Evolutionary conservation across 2,888 invertebrate genomes (phyloP), one percentile per base, ranked within the genome.

Genomic region (Ornithoptera alexandrae): DNA sequence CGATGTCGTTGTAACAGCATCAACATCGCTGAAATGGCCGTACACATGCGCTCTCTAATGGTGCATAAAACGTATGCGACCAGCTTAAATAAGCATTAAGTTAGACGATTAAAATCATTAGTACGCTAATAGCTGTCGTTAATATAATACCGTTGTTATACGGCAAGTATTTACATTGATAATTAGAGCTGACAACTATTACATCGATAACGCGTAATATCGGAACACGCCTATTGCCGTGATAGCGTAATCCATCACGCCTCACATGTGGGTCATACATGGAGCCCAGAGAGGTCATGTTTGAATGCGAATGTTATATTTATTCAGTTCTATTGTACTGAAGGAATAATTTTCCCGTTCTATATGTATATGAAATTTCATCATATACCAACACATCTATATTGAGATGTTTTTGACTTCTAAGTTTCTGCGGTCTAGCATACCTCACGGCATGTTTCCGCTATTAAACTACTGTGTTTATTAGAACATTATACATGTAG

Each of bases 41-140:
- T 72, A 73, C 73, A 73, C 68, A 66, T 73, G 64, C 71, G 75
- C 71, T 72, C 70, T 75, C 75, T 76, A 75, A 77, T 76, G 77
- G 72, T 73, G 74, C 75, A 74, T 71, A 75, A 75, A 77, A 74
- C 70, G 74, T 72, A 74, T 68, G 72, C 73, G 72, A 70, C 66
- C 68, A 68, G 72, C 70, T 71, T 62, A 69, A 70, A 67, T 72
- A 61, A 68, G 46, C 70, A 69, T 71, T 72, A 74, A 65, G 65
- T 68, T 71, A 69, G 65, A 71, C 71, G 70, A 71, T 72, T 71
- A 72, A 72, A 75, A 75, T 74, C 72, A 72, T 73, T 74, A 73
- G 73, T 74, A 74, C 72, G 72, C 72, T 72, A 72, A 70, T 74
- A 71, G 67, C 67, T 56, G 59, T 17, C 62, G 67, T 72, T 68